Conservation (phyloP, 2,797 vertebrate genomes). For the Yasuhikotakia modesta region DNA sequence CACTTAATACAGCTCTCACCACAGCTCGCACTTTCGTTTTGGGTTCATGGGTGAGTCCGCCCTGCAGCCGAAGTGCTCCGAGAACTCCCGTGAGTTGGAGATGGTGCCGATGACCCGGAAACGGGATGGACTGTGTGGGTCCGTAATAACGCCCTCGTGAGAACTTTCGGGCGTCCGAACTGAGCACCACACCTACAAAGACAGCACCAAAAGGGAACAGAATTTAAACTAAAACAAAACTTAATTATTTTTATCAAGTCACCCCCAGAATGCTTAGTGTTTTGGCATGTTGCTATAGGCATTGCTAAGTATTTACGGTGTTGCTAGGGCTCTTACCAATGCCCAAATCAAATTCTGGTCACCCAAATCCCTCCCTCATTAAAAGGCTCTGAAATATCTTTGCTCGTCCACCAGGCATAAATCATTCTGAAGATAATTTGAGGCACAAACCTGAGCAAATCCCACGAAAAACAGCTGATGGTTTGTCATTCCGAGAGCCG, state of each 20-base stretch:
- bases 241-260: too few relatives aligned
- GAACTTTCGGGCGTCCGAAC: conserved; percentile 93
- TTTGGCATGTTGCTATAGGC: too few relatives aligned
- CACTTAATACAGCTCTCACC: conserved; percentile 72
- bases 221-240: background rate
- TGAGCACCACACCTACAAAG: conserved; percentile 91
- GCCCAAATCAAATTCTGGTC: too few relatives aligned
- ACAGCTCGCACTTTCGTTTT: conserved; percentile 90
- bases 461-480: conserved; percentile 96
- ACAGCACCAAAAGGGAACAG: background rate
- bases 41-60: conserved; percentile 90
- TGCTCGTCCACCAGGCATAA: too few relatives aligned
- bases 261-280: too few relatives aligned
- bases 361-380: too few relatives aligned
- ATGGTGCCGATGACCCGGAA: conserved; percentile 92
- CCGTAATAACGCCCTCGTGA: conserved; percentile 93
- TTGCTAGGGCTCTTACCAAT: too few relatives aligned
- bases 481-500: conserved; percentile 89
- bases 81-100: conserved; percentile 92
- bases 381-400: too few relatives aligned
- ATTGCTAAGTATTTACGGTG: too few relatives aligned
- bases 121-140: conserved; percentile 93
- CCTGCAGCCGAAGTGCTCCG: conserved; percentile 87
- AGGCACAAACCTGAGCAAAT: conserved; percentile 90
- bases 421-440: background rate